A percentile compares a stretch with the other conserved stretches of the same genome.
Evolutionary conservation across 2,113 vertebrate genomes (phyloP).

Genomic region (Platichthys stellatus): DNA sequence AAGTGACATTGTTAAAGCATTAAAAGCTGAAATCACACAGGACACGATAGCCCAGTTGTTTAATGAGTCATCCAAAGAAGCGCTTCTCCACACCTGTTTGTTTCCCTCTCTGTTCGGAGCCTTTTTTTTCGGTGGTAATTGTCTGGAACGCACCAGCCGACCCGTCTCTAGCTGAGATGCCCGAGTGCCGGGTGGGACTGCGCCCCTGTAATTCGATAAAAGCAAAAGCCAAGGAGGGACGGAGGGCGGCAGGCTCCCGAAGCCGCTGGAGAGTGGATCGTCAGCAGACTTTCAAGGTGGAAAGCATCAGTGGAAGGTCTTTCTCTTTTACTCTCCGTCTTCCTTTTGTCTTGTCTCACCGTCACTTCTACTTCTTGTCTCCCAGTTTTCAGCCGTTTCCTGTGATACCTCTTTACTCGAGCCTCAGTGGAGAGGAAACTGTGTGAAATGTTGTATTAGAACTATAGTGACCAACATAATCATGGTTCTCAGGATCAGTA

Average conservation of each 20-base stretch:
- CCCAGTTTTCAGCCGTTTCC: no score
- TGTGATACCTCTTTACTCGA: not conserved
- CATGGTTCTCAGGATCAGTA: no score
- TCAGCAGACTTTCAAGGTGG: not conserved
- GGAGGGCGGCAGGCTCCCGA: not conserved
- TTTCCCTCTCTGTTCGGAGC: constrained; percentile 42
- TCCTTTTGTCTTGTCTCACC: constrained; percentile 2
- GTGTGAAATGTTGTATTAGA: no score
- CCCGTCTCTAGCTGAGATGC: constrained; percentile 47
- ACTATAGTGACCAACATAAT: no score
- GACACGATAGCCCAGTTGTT: constrained; percentile 48
- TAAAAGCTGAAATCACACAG: constrained; percentile 52
- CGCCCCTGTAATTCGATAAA: constrained; percentile 64
- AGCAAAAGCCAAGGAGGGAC: constrained; percentile 5
- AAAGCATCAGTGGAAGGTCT: constrained; percentile 35
- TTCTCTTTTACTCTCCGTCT: constrained; percentile 7
- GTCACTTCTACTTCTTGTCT: not conserved
- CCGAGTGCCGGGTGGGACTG: constrained; percentile 47
- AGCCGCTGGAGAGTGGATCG: not conserved
- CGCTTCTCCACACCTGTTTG: constrained; percentile 56
- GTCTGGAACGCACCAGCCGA: constrained; percentile 47
- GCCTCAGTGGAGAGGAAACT: not conserved
- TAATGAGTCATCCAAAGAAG: constrained; percentile 64
- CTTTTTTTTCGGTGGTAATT: constrained; percentile 47
- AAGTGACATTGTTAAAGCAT: constrained; percentile 54